phyloP scores from a whole-genome alignment of 1,140 invertebrate genomes.

The Apis florea region DNA sequence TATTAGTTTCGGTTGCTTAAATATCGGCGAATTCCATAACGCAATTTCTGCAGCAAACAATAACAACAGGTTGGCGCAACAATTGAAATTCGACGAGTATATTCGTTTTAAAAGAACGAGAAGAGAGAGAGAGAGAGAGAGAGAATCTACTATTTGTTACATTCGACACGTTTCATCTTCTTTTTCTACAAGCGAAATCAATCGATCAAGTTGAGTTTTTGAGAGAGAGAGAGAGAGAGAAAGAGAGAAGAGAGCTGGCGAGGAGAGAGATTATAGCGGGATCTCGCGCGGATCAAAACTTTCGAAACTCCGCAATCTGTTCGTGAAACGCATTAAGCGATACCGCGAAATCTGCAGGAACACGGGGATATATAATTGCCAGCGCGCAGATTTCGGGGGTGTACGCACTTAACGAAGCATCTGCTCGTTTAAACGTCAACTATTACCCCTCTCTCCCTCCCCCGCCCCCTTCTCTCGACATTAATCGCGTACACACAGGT shows the following conservation, averaged over 20 bases:
- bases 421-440: background rate
- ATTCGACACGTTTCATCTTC: no score
- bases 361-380: no score
- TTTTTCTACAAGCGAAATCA: no score
- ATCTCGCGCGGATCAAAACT: background rate
- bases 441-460: no score
- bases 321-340: background rate
- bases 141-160: no score
- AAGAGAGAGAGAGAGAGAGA: no score
- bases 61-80: background rate
- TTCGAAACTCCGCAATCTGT: background rate
- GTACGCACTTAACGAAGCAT: background rate
- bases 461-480: background rate
- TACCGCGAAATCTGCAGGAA: background rate
- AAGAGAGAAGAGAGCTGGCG: no score
- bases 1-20: conserved; percentile 31
- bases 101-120: no score
- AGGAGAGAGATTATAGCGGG: no score
- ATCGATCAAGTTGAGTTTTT: no score
- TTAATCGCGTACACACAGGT: background rate
- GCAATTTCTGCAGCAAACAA: background rate
- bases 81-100: no score
- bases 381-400: background rate
- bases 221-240: no score
- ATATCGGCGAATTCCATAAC: conserved; percentile 33